Conservation (phyloP, 2,888 invertebrate species). For the Thereva unica region DNA sequence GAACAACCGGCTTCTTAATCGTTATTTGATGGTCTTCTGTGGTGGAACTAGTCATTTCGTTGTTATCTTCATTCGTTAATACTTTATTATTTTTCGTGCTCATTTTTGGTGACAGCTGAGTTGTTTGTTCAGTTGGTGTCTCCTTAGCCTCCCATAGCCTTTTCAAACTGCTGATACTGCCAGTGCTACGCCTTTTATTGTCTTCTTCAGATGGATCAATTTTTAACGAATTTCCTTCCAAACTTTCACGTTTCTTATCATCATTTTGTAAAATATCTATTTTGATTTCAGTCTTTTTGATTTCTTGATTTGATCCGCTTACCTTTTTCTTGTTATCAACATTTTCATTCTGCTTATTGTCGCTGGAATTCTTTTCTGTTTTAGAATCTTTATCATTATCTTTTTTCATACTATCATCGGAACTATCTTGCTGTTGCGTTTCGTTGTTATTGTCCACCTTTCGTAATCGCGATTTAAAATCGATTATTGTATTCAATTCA, state of each 20-base stretch:
- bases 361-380: constrained; percentile 7
- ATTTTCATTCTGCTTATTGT: constrained; percentile 3
- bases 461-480: constrained; percentile 81
- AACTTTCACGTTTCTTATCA: constrained; percentile 58
- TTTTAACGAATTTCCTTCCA: constrained; percentile 54
- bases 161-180: constrained; percentile 89
- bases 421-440: constrained; percentile 46
- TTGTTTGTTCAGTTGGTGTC: constrained; percentile 44
- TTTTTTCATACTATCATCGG: constrained; percentile 35
- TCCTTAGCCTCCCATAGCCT: constrained; percentile 90
- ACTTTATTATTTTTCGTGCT: constrained; percentile 59
- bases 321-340: constrained; percentile 34
- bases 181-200: constrained; percentile 87
- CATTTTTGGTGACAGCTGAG: constrained; percentile 58
- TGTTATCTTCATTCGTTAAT: constrained; percentile 38
- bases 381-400: constrained; percentile 29
- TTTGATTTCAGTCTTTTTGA: constrained; percentile 60
- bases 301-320: constrained; percentile 41
- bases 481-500: constrained; percentile 70
- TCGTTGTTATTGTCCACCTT: constrained; percentile 68
- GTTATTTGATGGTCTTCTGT: constrained; percentile 40
- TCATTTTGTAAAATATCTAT: constrained; percentile 55
- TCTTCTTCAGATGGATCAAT: constrained; percentile 66
- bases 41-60: constrained; percentile 24
- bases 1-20: constrained; percentile 68